Percentiles rank a stretch among this genome's conserved stretches.
These are phyloP conservation scores for Chauna torquata DNA, from an alignment of 2,113 vertebrate species.

Conservation along the genomic window DNA sequence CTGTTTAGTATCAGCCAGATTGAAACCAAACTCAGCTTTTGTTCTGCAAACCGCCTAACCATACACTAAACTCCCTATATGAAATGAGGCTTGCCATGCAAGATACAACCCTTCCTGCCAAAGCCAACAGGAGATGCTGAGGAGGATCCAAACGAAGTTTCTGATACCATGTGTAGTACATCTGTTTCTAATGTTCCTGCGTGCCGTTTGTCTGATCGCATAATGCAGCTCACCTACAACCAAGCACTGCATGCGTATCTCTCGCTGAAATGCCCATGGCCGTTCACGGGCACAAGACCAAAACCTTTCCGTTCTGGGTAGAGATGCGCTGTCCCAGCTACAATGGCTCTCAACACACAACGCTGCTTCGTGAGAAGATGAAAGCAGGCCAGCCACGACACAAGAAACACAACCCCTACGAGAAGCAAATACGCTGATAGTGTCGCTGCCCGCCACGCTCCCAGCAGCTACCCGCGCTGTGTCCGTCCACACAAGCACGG, in stretches of 20 bases:
- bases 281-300: neutral
- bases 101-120: neutral
- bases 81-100: neutral
- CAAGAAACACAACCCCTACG: neutral
- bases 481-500: neutral
- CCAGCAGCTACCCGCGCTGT: neutral
- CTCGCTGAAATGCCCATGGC: neutral
- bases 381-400: neutral
- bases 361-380: fast-evolving
- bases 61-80: neutral
- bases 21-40: conserved; percentile 37
- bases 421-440: fast-evolving
- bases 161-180: neutral
- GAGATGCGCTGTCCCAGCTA: neutral
- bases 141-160: neutral
- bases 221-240: neutral
- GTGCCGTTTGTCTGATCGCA: neutral
- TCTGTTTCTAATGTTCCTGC: conserved; percentile 3
- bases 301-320: neutral
- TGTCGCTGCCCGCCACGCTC: fast-evolving
- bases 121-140: conserved; percentile 25
- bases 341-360: neutral
- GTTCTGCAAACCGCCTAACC: neutral
- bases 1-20: conserved; percentile 21
- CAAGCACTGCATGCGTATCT: neutral